A percentile compares a stretch with the other conserved stretches of the same genome.
Conservation (phyloP, 2,113 vertebrate genomes). For the Tupaia chinensis region DNA sequence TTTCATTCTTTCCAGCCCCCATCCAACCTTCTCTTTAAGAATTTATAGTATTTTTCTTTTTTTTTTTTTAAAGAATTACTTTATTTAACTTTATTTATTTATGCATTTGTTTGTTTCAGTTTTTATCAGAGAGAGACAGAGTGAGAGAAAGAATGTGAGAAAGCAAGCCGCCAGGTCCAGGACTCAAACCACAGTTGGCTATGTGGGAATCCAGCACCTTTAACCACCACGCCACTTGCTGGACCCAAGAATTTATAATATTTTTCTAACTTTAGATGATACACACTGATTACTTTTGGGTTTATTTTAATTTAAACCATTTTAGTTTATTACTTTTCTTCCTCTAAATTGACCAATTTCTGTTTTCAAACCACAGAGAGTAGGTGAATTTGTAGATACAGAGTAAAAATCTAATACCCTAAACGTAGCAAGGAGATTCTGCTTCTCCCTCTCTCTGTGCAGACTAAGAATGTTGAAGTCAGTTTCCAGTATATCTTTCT, state of each 20-base stretch:
- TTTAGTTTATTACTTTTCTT: not conserved
- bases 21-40: not conserved
- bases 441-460: not conserved
- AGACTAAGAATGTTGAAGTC: not conserved
- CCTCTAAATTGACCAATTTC: not conserved
- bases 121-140: too few species aligned
- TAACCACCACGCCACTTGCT: too few species aligned
- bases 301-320: not conserved
- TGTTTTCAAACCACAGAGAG: not conserved
- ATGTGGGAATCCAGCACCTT: too few species aligned
- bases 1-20: not conserved
- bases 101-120: too few species aligned
- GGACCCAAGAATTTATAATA: too few species aligned
- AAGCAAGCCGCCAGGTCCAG: too few species aligned
- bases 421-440: not conserved
- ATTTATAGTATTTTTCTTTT: not conserved
- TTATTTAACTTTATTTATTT: too few species aligned
- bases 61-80: not conserved
- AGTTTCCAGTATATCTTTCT: too few species aligned
- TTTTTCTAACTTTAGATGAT: not conserved
- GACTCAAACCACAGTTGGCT: too few species aligned
- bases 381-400: not conserved
- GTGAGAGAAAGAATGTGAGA: too few species aligned
- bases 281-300: not conserved
- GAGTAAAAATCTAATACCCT: not conserved